Conservation (phyloP, 2,888 invertebrate species). For the Acronicta leporina region DNA sequence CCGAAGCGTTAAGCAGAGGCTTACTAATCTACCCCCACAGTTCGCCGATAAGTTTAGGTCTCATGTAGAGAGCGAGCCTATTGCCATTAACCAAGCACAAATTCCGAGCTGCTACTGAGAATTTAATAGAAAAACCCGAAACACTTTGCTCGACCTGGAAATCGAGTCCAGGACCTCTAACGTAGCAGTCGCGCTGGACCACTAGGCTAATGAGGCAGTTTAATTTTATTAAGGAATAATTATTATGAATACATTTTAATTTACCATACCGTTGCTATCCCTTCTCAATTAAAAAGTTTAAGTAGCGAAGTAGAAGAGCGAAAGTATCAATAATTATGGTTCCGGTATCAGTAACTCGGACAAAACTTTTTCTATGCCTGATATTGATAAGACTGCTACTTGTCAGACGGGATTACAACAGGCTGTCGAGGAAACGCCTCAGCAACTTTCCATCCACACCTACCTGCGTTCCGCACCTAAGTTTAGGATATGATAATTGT, state of each 20-base stretch:
- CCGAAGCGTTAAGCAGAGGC: too few relatives aligned
- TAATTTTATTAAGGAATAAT: too few relatives aligned
- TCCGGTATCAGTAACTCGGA: background rate
- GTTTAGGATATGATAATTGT: constrained; percentile 32
- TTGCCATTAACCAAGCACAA: too few relatives aligned
- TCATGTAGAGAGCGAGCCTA: too few relatives aligned
- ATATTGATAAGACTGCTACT: constrained; percentile 7
- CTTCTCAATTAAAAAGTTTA: background rate
- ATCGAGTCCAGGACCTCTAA: too few relatives aligned
- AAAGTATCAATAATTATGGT: background rate
- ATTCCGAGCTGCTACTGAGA: too few relatives aligned
- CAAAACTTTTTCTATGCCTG: constrained; percentile 1
- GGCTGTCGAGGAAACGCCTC: constrained; percentile 25
- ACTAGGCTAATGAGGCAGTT: too few relatives aligned
- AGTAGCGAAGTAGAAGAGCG: background rate
- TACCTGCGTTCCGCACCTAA: background rate
- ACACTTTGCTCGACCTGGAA: too few relatives aligned
- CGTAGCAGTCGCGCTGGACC: too few relatives aligned
- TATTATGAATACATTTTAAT: background rate
- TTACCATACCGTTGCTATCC: background rate
- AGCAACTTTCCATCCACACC: constrained; percentile 29
- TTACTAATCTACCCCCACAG: too few relatives aligned
- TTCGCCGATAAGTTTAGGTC: too few relatives aligned
- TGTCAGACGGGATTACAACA: constrained; percentile 27
- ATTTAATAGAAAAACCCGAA: too few relatives aligned